Base-by-base conservation (phyloP, 2,113 vertebrate species). In the Semicossyphus pulcher region DNA sequence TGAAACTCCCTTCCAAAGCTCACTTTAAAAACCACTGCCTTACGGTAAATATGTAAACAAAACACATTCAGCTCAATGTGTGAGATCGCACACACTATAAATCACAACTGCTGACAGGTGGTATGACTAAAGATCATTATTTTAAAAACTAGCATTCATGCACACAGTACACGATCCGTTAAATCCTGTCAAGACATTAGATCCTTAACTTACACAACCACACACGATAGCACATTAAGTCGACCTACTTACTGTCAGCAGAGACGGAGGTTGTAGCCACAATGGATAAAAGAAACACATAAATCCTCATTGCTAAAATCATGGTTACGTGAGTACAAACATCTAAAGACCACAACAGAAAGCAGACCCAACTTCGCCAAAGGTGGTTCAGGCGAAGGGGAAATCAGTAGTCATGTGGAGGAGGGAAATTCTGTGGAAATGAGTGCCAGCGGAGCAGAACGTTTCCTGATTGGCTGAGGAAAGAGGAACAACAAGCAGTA, bases 191-290 rank as follows among this genome's bases (percentile, higher is more conserved):
- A n/a, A n/a, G n/a, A n/a, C n/a, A n/a, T n/a, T n/a, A n/a, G n/a
- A n/a, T n/a, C n/a, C n/a, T n/a, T n/a, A n/a, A n/a, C n/a, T n/a
- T n/a, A 57, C 0, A 63, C 28, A 76, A 63, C 2, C 21, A 21
- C 7, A 11, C 0, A 26, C 31, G 39, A 41, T 14, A 63, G 39
- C n/a, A 28, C 62, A 3, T 26, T 2, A 0, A 54, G 18, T 29
- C 0, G 60, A 44, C 44, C 64, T 82, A 89, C 90, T 91, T 89
- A 89, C 90, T 67, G 52, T 87, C 64, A 16, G 76, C 36, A 36
- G 78, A 69, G 18, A 23, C 45, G 68, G 70, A 49, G 29, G 53
- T 80, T 29, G 56, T 10, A 12, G 31, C 31, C 42, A 45, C 47
- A 11, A 0, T 3, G 7, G 63, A 10, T 4, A 82, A 59, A 7